Percentiles rank a stretch among this genome's conserved stretches.
phyloP scores from a whole-genome alignment of 1,140 invertebrate species.

The Drosophila sp. region DNA sequence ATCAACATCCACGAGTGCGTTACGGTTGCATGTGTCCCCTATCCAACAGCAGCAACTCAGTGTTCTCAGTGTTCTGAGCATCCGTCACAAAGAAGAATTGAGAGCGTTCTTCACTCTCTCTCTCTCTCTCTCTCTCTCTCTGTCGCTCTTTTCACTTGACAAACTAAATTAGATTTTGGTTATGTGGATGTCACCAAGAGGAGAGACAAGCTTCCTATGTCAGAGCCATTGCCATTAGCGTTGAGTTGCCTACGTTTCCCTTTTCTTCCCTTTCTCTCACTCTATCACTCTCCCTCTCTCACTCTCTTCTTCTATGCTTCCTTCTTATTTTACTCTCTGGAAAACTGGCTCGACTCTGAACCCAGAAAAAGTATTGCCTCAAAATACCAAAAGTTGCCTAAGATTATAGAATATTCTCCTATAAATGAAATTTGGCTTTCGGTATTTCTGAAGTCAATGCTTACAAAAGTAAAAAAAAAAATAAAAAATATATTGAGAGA shows the following conservation, averaged over 20 bases:
- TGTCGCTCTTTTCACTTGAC: slow-evolving; percentile 33
- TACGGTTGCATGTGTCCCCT: slow-evolving; percentile 18
- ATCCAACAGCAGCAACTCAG: neutral
- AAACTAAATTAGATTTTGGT: slow-evolving; percentile 79
- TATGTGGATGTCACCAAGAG: slow-evolving; percentile 51
- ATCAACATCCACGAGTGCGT: slow-evolving; percentile 8
- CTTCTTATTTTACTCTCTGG: too few relatives aligned
- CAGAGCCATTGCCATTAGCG: slow-evolving; percentile 19
- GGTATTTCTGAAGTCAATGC: too few relatives aligned
- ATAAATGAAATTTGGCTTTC: too few relatives aligned
- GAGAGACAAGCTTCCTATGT: neutral
- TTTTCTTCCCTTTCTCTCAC: neutral
- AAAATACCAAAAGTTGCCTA: too few relatives aligned
- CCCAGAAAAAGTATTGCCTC: too few relatives aligned
- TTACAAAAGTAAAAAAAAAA: too few relatives aligned
- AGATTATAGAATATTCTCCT: too few relatives aligned
- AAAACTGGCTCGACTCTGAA: too few relatives aligned
- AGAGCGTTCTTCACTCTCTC: slow-evolving; percentile 17
- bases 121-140: neutral
- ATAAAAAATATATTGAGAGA: too few relatives aligned
- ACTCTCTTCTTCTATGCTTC: neutral
- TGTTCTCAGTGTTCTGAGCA: neutral
- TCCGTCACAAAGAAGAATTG: slow-evolving; percentile 8
- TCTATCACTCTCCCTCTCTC: neutral
- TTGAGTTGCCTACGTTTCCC: neutral